Base-by-base conservation (phyloP, 2,113 vertebrate species). In the Cyrtonyx montezumae region DNA sequence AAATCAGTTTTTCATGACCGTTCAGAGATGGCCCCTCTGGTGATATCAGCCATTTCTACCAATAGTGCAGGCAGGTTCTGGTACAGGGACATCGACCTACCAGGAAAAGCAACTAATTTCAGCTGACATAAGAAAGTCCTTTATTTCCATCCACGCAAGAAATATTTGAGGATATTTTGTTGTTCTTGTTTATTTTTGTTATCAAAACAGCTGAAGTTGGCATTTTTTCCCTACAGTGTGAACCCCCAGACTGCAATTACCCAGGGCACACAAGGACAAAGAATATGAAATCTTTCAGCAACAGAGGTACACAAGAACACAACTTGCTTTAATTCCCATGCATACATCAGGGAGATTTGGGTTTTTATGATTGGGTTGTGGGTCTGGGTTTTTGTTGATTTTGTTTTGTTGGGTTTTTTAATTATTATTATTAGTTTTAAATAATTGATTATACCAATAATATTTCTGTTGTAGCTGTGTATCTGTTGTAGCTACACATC, bases 51-150 rank as follows among this genome's bases (percentile, higher is more conserved):
- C 0, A 13, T 30, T 88, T 67, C 26, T 74, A 79, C n/a, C 62
- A 82, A 2, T 48, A 69, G 22, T 0, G 0, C 43, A 62, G 13
- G 58, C 23, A 40, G 14, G 36, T 49, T 79, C 67, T 74, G 42
- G 45, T 42, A 79, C 30, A 22, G 2, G n/a, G 13, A 51, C 9
- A 3, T 36, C 32, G 73, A 28, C 20, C 23, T 42, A 23, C 30
- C 14, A 28, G 46, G 43, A 15, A 93, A 91, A 79, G 40, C 71
- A 49, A 71, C 32, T 28, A 7, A 5, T 16, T 34, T 61, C 49
- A 67, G 32, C 37, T 2, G 1, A 28, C 59, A 20, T 51, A 67
- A 75, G 61, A 61, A 5, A 34, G 0, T 56, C 26, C 30, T 21
- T 65, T 43, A 43, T 55, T 62, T 79, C 20, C 7, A 34, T 53